Evolutionary conservation across 2,888 invertebrate species (phyloP).

Genomic region (Agrotis exclamationis): DNA sequence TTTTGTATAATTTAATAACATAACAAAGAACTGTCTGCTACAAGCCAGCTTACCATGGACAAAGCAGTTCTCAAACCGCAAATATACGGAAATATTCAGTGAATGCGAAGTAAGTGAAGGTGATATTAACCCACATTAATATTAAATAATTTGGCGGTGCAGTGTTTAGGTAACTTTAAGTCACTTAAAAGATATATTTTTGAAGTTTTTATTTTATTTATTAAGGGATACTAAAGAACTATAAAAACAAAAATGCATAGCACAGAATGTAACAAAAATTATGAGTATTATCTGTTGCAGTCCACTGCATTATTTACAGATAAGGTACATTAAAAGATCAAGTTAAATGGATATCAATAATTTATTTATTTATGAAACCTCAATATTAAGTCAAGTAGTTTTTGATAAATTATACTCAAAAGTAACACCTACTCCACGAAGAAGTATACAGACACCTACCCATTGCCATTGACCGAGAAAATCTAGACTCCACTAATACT

Average conservation of each 20-base stretch:
- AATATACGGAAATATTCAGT: background rate
- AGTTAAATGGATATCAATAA: background rate
- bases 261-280: too few species aligned
- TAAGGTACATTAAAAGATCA: too few species aligned
- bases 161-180: background rate
- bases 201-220: too few species aligned
- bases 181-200: too few species aligned
- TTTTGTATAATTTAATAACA: slow-evolving; percentile 13
- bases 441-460: background rate
- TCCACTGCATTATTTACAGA: too few species aligned
- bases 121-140: too few species aligned
- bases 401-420: background rate
- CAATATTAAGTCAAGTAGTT: background rate
- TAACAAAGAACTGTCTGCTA: slow-evolving; percentile 44
- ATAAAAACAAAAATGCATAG: too few species aligned
- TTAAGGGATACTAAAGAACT: too few species aligned
- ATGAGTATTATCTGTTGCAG: too few species aligned
- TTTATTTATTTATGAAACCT: background rate
- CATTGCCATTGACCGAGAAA: background rate
- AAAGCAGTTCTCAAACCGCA: slow-evolving; percentile 30
- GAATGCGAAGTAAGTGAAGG: slow-evolving; percentile 9
- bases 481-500: background rate
- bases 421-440: too few species aligned
- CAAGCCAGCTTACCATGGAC: slow-evolving; percentile 38
- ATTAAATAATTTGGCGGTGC: too few species aligned